Base-by-base conservation (phyloP, 2,113 vertebrate genomes). In the Kobus ellipsiprymnus region DNA sequence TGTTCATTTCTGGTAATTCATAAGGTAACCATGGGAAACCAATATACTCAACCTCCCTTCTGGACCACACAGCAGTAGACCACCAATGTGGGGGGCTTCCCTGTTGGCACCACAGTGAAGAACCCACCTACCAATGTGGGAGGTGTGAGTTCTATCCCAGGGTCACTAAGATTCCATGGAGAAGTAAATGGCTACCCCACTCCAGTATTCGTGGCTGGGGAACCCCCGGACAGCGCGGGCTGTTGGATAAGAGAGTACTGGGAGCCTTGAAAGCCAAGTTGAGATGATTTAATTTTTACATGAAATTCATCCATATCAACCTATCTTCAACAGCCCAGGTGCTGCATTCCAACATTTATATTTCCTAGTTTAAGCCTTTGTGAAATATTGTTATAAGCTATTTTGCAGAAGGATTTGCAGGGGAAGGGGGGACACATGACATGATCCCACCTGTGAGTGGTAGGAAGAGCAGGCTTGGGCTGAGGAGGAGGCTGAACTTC, bases 251-350 rank as follows among this genome's bases (percentile, higher is more conserved):
- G 55, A 44, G 6, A 12, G 33, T 11, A 17, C 5, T 44, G 16
- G 16, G n/a, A 91, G 16, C 8, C 44, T 71, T 62, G 62, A n/a
- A 62, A 67, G 30, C 12, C n/a, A 2, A 71, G 27, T 30, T 86
- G 29, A 77, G 52, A 81, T 48, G 7, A 64, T 15, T 29, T 30
- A 29, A 84, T 54, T 50, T 36, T 87, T 48, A 40, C 10, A 21
- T 21, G 48, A 97, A 93, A 90, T 50, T 77, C 16, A 91, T 6
- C 13, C 57, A 9, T 81, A 19, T 48, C n/a, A 95, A 94, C 54
- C 23, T 48, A 64, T 81, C 59, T 64, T 92, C 54, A 36, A 36
- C 2, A 84, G 54, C 46, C 13, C 17, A 36, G 82, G 19, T 36
- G 10, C 64, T 90, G 23, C 13, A 4, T 59, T 82, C 15, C 71